Evolutionary conservation across 2,797 vertebrate genomes (phyloP).

Genomic region (Hirundo rustica): DNA sequence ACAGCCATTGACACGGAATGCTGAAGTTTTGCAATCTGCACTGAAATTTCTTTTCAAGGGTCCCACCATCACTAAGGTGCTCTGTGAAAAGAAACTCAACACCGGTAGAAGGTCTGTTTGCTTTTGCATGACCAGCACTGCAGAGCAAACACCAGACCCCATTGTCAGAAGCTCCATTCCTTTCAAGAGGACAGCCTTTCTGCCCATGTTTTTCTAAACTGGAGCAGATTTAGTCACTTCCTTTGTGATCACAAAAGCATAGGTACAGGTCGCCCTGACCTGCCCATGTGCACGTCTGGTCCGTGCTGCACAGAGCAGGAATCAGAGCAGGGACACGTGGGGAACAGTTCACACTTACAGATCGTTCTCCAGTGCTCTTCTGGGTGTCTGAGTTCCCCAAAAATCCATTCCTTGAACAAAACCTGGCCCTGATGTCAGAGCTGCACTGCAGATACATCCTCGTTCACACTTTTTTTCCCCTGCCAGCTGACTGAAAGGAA

Average conservation of each 20-base stretch:
- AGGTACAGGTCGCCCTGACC: background rate
- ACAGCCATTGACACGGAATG: background rate
- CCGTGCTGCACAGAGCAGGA: background rate
- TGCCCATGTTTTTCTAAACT: background rate
- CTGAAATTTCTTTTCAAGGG: background rate
- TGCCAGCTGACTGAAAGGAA: background rate
- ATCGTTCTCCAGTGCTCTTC: background rate
- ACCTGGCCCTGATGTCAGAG: background rate
- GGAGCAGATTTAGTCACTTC: background rate
- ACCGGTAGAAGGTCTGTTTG: background rate
- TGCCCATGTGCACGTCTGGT: background rate
- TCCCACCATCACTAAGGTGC: background rate
- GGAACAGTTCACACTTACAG: background rate
- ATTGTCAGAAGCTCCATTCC: background rate
- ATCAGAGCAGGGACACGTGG: background rate
- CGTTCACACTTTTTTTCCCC: background rate
- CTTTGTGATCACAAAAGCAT: background rate
- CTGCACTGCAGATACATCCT: background rate
- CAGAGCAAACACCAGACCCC: constrained; percentile 3
- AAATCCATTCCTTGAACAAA: background rate
- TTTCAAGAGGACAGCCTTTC: background rate
- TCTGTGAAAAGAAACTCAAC: background rate
- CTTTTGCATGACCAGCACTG: background rate
- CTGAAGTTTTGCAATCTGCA: background rate
- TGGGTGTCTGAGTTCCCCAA: background rate